Percentiles rank a stretch among this genome's conserved stretches.
These are phyloP conservation scores for Hippocampus abdominalis DNA, from an alignment of 2,113 vertebrate genomes.

Conservation along the genomic window DNA sequence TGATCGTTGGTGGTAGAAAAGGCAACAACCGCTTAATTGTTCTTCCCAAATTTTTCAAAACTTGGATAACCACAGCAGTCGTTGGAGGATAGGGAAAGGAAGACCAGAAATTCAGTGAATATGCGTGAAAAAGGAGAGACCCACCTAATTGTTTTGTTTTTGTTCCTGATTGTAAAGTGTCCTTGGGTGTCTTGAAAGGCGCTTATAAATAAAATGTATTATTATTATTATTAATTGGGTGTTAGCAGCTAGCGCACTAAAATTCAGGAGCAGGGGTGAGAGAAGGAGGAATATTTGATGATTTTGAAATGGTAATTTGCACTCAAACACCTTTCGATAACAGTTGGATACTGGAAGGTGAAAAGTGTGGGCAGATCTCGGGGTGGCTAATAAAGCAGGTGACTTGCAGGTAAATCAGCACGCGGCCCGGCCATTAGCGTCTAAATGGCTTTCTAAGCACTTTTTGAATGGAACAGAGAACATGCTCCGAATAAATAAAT, in stretches of 20 bases:
- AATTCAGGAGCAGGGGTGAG: constrained; percentile 39
- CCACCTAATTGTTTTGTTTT: too few species aligned
- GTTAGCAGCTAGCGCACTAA: constrained; percentile 49
- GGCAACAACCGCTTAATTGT: too few species aligned
- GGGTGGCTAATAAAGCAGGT: constrained; percentile 36
- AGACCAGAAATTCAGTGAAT: too few species aligned
- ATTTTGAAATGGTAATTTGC: constrained; percentile 46
- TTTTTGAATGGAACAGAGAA: constrained; percentile 10
- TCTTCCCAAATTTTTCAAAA: too few species aligned
- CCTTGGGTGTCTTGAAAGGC: too few species aligned
- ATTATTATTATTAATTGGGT: too few species aligned
- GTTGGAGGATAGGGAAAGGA: constrained; percentile 28
- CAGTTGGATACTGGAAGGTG: constrained; percentile 15
- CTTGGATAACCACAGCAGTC: constrained; percentile 28
- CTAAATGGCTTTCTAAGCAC: constrained; percentile 32
- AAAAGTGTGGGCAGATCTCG: constrained; percentile 12
- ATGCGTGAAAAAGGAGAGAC: constrained; percentile 43
- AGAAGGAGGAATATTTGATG: constrained; percentile 46
- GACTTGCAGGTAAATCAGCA: constrained; percentile 45
- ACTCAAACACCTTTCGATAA: constrained; percentile 22
- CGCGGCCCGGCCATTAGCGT: constrained; percentile 41
- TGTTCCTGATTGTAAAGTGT: too few species aligned
- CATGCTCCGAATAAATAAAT: constrained; percentile 18
- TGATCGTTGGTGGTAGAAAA: too few species aligned
- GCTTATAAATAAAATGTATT: too few species aligned